Evolutionary conservation across 2,797 vertebrate species (phyloP), one percentile per base, ranked within the genome.

Genomic region (Ctenochaetus hawaiiensis): DNA sequence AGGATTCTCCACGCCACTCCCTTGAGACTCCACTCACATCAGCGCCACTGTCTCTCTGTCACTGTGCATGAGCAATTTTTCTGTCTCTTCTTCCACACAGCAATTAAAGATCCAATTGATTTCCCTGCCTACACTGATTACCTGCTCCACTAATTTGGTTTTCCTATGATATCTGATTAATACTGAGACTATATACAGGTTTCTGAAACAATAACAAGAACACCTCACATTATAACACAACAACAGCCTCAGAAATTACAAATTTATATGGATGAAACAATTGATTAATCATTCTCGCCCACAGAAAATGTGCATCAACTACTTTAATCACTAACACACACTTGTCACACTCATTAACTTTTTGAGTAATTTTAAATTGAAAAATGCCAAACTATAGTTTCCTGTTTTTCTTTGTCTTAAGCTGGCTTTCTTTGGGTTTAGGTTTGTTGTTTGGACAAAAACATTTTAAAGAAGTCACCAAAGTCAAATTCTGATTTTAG

Each of bases 1-100:
- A 91, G 84, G 91, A 94, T 94, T 94, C 87, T 93, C 89, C 90
- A 93, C 82, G 78, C 87, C 87, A 80, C 86, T 91, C 89, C 92
- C 91, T 44, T 58, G 87, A 92, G 90, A 91, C 86, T 59, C 58
- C 68, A 22, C 81, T 81, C 80, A 85, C 77, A 86, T 87, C 87
- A 77, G 74, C 47, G 13, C 66, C 76, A 67, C 83, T 87, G 81
- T 85, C 66, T 81, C 67, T 69, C 72, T 59, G 68, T 72, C 67
- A 14, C 44, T 51, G 57, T 34, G 73, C 17, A 5, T 69, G 63
- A 60, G 68, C 63, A 68, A 60, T 82, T 77, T 84, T 82, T 54
- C 66, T 73, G 74, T 78, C 71, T 89, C 77, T 78, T 84, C 87
- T 76, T 84, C 70, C 80, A 78, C 75, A 75, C 78, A 75, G 81